Conservation (phyloP, 2,888 invertebrate genomes). For the Phaedon cochleariae region DNA sequence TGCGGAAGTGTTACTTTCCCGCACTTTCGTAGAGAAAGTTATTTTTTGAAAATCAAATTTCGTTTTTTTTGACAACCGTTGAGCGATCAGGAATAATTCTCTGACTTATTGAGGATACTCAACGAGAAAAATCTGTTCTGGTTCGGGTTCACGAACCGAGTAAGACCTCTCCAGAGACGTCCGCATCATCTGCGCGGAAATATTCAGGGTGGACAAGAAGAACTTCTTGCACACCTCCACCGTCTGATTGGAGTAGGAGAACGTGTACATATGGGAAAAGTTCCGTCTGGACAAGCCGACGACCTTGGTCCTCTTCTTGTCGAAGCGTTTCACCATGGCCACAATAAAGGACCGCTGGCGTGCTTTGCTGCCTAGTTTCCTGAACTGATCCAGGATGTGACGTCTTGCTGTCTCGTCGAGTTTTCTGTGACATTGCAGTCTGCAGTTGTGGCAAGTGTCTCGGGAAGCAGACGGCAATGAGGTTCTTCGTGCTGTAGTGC, state of each 20-base stretch:
- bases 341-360: neutral
- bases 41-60: no score
- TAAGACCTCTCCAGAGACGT: neutral
- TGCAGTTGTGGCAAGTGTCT: neutral
- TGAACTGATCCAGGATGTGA: neutral
- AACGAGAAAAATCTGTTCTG: neutral
- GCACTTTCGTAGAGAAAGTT: no score
- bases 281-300: neutral
- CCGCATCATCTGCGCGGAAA: neutral
- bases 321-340: neutral
- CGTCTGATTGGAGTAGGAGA: neutral
- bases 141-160: neutral
- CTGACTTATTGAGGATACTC: neutral
- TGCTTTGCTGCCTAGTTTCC: neutral
- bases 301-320: neutral
- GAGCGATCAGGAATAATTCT: no score
- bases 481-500: no score
- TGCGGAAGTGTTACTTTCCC: no score
- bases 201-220: neutral
- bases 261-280: neutral
- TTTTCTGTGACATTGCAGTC: neutral
- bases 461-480: neutral
- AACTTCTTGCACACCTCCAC: neutral
- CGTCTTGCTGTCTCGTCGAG: neutral
- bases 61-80: no score